Evolutionary conservation across 2,797 vertebrate species (phyloP).

Genomic region (Sebastes trivittatus): DNA sequence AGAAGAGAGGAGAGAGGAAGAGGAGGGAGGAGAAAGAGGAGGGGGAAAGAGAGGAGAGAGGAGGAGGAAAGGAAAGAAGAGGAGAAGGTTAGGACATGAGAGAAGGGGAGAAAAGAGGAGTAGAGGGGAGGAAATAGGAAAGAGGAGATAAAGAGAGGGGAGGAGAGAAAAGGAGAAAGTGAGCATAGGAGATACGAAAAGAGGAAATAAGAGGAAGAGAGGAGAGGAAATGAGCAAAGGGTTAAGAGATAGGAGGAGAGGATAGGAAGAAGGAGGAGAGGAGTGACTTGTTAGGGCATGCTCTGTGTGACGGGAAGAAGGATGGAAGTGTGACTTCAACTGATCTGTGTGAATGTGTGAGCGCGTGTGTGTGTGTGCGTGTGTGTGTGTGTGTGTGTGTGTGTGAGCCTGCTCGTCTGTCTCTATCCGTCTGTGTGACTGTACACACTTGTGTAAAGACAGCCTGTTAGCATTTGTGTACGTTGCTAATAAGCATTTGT

Average conservation of each 20-base stretch:
- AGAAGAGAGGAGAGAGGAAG: background rate
- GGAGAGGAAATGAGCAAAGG: background rate
- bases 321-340: slow-evolving; percentile 39
- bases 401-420: background rate
- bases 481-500: slow-evolving; percentile 27
- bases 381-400: background rate
- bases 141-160: no score
- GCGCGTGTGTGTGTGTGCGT: background rate
- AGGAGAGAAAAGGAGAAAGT: background rate
- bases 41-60: background rate
- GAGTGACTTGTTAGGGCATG: slow-evolving; percentile 30
- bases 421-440: slow-evolving; percentile 29
- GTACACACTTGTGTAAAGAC: slow-evolving; percentile 40
- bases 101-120: background rate
- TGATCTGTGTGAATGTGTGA: background rate
- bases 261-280: background rate
- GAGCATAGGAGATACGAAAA: background rate
- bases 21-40: background rate
- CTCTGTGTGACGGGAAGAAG: slow-evolving; percentile 13
- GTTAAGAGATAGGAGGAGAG: background rate
- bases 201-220: background rate
- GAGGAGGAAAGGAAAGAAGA: background rate
- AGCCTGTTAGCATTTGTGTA: slow-evolving; percentile 40
- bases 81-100: background rate
- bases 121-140: background rate